These are phyloP conservation scores for Caenorhabditis uteleia DNA, from an alignment of 2,888 invertebrate species.

Conservation along the genomic window DNA sequence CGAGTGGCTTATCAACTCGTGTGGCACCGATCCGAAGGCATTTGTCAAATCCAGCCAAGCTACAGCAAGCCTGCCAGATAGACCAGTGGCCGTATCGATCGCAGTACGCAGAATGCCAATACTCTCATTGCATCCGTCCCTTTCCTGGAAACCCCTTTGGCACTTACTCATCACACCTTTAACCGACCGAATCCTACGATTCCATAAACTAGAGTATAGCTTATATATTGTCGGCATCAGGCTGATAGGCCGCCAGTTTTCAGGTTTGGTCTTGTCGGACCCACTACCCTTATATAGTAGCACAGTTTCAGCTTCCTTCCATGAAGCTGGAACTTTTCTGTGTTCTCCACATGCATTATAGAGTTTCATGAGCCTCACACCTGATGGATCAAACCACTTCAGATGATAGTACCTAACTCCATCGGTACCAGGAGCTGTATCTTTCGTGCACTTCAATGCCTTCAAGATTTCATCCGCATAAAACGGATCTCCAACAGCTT, in stretches of 20 bases:
- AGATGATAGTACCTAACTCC: constrained; percentile 1
- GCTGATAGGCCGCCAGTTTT: constrained; percentile 4
- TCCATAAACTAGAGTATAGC: constrained; percentile 5
- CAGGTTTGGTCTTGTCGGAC: neutral
- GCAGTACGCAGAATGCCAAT: constrained; percentile 17
- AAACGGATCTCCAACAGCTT: neutral
- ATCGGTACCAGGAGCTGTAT: constrained; percentile 1
- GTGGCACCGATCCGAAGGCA: constrained; percentile 24
- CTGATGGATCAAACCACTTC: neutral
- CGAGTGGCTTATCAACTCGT: constrained; percentile 2
- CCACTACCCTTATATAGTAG: constrained; percentile 2
- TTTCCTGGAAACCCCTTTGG: constrained; percentile 3
- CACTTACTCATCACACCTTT: constrained; percentile 6
- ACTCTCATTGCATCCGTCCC: constrained; percentile 8
- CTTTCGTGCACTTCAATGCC: neutral
- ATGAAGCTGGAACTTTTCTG: neutral
- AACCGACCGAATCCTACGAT: neutral
- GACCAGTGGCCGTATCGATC: constrained; percentile 8
- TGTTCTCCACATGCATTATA: constrained; percentile 1
- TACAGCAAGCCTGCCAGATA: constrained; percentile 1
- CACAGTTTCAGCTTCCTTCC: constrained; percentile 9
- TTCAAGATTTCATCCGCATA: neutral
- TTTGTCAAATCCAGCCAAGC: constrained; percentile 25
- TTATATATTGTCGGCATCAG: constrained; percentile 7
- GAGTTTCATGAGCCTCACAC: neutral